Percentiles rank a stretch among this genome's conserved stretches.
Conservation (phyloP, 2,888 invertebrate genomes). For the Vesta saturnalis region DNA sequence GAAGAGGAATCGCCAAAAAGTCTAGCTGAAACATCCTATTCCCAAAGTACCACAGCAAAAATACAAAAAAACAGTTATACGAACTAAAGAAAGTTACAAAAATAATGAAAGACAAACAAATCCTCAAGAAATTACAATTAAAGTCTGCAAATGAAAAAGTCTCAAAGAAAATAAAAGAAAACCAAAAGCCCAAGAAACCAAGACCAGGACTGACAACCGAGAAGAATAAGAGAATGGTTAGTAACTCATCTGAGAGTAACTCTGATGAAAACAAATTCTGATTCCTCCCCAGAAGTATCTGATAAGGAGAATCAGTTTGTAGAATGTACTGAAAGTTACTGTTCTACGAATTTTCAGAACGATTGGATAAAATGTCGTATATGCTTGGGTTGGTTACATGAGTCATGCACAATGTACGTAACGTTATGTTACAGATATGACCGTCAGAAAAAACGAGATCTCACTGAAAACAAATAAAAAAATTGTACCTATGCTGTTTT, state of each 20-base stretch:
- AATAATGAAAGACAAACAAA: not conserved
- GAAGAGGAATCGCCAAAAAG: not conserved
- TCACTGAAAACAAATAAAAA: not conserved
- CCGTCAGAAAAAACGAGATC: not conserved
- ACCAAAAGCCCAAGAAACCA: no score
- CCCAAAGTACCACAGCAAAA: not conserved
- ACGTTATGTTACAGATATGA: no score
- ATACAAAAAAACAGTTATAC: no score
- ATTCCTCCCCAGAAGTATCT: not conserved
- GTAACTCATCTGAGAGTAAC: no score
- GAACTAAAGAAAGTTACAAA: not conserved
- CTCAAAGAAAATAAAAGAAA: no score
- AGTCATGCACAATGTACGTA: no score
- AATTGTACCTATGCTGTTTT: not conserved
- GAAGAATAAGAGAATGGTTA: no score
- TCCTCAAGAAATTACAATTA: not conserved
- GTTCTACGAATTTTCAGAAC: no score
- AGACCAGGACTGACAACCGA: no score
- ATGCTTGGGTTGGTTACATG: no score
- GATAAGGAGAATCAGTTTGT: not conserved
- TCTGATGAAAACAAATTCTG: not conserved
- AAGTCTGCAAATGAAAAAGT: no score
- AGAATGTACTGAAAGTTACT: not conserved
- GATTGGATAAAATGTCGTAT: no score
- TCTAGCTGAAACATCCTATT: not conserved